phyloP scores from a whole-genome alignment of 2,113 vertebrate species.

The Cyprinodon brontotheroides region DNA sequence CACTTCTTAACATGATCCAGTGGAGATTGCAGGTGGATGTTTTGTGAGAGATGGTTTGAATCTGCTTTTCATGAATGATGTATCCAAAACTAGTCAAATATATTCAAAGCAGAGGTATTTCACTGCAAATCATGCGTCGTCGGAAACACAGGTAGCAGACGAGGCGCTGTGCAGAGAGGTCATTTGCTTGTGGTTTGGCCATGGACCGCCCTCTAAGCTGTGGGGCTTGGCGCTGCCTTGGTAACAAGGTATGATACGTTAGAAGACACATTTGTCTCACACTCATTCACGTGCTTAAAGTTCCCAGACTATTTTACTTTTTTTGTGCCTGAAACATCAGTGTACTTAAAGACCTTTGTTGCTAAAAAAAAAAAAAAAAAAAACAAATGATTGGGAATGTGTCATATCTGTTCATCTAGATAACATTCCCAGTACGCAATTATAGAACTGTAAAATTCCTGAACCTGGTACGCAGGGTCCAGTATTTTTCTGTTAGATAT shows the following conservation, averaged over 20 bases:
- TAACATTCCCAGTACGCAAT: neutral
- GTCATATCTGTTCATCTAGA: too few relatives aligned
- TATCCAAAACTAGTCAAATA: conserved; percentile 68
- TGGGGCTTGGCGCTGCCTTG: conserved; percentile 39
- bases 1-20: conserved; percentile 13
- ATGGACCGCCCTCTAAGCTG: conserved; percentile 31
- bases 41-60: conserved; percentile 56
- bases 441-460: neutral
- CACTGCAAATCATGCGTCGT: conserved; percentile 38
- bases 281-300: neutral
- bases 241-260: conserved; percentile 45
- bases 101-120: conserved; percentile 64
- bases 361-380: neutral
- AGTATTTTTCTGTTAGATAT: neutral
- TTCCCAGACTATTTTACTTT: conserved; percentile 2
- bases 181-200: conserved; percentile 57
- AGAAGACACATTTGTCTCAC: conserved; percentile 6
- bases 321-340: neutral
- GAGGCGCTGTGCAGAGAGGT: conserved; percentile 37
- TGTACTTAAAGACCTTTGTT: neutral
- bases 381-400: neutral
- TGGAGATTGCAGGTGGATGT: conserved; percentile 14
- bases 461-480: neutral
- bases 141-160: conserved; percentile 41
- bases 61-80: conserved; percentile 66